Conservation (phyloP, 2,888 invertebrate species). For the Drosophila kuntzei region DNA sequence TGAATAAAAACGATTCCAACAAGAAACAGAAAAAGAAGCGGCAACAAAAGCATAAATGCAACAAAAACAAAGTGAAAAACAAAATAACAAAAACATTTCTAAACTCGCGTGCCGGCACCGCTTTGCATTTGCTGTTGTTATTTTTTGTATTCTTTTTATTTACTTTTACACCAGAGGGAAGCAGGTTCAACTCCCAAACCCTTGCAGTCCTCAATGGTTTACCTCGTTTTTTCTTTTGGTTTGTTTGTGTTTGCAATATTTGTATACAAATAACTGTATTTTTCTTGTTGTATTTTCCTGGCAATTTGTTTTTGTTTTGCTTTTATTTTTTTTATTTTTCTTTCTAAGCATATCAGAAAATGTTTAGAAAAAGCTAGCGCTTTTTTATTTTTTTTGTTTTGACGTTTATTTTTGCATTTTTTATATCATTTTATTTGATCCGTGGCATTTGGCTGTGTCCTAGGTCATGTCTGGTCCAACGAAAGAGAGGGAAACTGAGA, state of each 20-base stretch:
- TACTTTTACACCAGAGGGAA: constrained; percentile 21
- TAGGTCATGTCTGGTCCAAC: constrained; percentile 75
- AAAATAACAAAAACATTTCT: constrained; percentile 64
- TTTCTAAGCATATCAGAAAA: constrained; percentile 67
- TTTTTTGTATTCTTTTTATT: constrained; percentile 36
- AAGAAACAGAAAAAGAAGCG: constrained; percentile 6
- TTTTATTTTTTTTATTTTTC: constrained; percentile 18
- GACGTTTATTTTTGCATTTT: constrained; percentile 17
- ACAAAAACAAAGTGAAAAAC: constrained; percentile 6
- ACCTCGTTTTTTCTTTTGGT: no score
- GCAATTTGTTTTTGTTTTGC: constrained; percentile 10
- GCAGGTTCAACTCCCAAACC: constrained; percentile 6
- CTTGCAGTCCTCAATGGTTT: constrained; percentile 23
- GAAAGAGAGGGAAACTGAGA: background rate
- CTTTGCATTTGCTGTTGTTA: constrained; percentile 58
- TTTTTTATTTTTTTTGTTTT: constrained; percentile 50
- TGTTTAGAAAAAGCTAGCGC: constrained; percentile 69
- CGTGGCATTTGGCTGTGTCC: constrained; percentile 36
- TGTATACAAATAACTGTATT: constrained; percentile 47
- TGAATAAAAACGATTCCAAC: constrained; percentile 31
- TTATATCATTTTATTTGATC: constrained; percentile 64
- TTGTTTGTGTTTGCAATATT: constrained; percentile 40
- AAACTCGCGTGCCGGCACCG: constrained; percentile 67
- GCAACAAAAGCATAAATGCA: constrained; percentile 12
- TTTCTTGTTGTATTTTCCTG: constrained; percentile 41